Evolutionary conservation across 2,888 invertebrate species (phyloP).

Genomic region (Rapana venosa): DNA sequence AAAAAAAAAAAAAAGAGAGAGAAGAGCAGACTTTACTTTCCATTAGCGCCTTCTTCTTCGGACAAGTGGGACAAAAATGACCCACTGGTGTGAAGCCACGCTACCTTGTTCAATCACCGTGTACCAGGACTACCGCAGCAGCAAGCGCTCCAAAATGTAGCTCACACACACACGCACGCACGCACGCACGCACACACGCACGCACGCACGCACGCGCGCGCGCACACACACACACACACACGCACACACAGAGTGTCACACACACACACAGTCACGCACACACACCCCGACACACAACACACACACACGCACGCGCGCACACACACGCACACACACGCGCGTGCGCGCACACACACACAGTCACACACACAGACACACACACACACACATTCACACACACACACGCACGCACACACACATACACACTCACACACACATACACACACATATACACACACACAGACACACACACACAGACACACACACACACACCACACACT

Average conservation of each 20-base stretch:
- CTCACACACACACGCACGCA: background rate
- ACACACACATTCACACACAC: background rate
- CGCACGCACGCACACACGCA: background rate
- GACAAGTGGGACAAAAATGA: too few relatives aligned
- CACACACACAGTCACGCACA: background rate
- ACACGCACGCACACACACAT: background rate
- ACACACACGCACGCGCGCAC: background rate
- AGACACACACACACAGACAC: too few relatives aligned
- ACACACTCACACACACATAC: background rate
- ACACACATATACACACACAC: background rate
- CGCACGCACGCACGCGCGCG: background rate
- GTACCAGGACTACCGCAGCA: too few relatives aligned
- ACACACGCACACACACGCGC: background rate
- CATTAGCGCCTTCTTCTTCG: too few relatives aligned
- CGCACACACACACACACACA: constrained; percentile 17
- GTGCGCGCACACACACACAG: background rate
- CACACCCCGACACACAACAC: background rate
- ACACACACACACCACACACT: too few relatives aligned
- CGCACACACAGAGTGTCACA: background rate
- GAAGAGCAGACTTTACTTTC: too few relatives aligned
- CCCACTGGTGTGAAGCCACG: too few relatives aligned
- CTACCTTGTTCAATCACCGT: too few relatives aligned
- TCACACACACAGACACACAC: background rate
- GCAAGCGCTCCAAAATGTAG: background rate
- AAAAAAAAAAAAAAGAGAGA: too few relatives aligned